phyloP scores from a whole-genome alignment of 2,888 invertebrate genomes.

The Mesoligia furuncula region DNA sequence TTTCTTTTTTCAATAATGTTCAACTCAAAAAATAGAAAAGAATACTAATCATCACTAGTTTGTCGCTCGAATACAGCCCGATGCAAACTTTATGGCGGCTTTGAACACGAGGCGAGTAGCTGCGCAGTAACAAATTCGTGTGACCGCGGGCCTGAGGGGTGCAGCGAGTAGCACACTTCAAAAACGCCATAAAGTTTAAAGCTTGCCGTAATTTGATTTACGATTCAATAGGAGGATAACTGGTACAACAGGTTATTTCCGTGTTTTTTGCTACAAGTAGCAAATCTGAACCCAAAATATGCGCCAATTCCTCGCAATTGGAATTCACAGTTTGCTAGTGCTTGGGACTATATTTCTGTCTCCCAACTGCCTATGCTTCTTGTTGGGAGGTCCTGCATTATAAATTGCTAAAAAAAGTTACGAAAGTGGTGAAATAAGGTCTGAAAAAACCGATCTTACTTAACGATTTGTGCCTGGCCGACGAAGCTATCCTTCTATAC shows the following conservation, averaged over 20 bases:
- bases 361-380: background rate
- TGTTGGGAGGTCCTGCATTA: background rate
- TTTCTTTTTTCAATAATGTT: too few relatives aligned
- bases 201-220: background rate
- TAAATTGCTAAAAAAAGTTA: too few relatives aligned
- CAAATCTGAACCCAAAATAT: background rate
- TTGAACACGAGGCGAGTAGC: background rate
- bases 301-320: too few relatives aligned
- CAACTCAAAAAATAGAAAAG: too few relatives aligned
- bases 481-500: background rate
- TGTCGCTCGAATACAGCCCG: background rate
- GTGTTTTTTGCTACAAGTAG: background rate
- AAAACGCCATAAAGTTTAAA: background rate
- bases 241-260: background rate
- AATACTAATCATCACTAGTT: too few relatives aligned
- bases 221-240: background rate
- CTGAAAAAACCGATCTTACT: too few relatives aligned
- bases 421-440: too few relatives aligned
- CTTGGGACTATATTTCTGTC: background rate
- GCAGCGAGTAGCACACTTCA: background rate
- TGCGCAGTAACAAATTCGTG: background rate
- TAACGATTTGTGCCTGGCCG: background rate
- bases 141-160: too few relatives aligned
- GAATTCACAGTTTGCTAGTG: too few relatives aligned
- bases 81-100: background rate